phyloP scores from a whole-genome alignment of 2,888 invertebrate species.

The Epirrhoe alternata region DNA sequence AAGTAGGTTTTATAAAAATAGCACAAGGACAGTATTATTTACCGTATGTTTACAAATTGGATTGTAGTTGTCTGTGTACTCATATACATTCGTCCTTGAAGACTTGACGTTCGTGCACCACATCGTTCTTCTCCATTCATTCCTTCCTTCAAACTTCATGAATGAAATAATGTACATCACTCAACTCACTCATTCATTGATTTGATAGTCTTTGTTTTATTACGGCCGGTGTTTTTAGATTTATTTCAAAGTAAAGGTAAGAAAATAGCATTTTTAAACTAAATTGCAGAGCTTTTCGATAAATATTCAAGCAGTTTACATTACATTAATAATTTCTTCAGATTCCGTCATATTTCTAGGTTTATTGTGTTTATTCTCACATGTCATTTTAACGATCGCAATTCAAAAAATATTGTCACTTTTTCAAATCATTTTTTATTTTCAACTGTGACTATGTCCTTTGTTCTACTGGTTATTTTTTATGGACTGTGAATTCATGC shows the following conservation, averaged over 20 bases:
- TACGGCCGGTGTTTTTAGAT: slow-evolving; percentile 25
- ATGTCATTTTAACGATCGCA: slow-evolving; percentile 37
- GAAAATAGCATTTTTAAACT: slow-evolving; percentile 3
- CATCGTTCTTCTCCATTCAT: too few species aligned
- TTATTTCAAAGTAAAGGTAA: slow-evolving; percentile 32
- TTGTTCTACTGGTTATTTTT: neutral
- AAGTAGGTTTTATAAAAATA: too few species aligned
- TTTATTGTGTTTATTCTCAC: slow-evolving; percentile 23
- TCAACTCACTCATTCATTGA: slow-evolving; percentile 3
- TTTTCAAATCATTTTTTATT: slow-evolving; percentile 9
- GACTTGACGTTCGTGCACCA: too few species aligned
- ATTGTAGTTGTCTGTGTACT: too few species aligned
- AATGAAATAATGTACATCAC: too few species aligned
- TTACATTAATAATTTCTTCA: neutral
- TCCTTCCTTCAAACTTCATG: too few species aligned
- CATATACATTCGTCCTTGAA: too few species aligned
- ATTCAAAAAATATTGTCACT: slow-evolving; percentile 36
- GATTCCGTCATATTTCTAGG: neutral
- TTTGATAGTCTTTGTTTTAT: slow-evolving; percentile 25
- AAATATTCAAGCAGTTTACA: neutral
- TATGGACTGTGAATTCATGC: neutral
- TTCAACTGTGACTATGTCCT: neutral
- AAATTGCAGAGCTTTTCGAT: neutral
- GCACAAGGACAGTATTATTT: too few species aligned
- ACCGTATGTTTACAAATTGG: too few species aligned